phyloP scores from a whole-genome alignment of 2,797 vertebrate species.

The Malurus leucopterus region DNA sequence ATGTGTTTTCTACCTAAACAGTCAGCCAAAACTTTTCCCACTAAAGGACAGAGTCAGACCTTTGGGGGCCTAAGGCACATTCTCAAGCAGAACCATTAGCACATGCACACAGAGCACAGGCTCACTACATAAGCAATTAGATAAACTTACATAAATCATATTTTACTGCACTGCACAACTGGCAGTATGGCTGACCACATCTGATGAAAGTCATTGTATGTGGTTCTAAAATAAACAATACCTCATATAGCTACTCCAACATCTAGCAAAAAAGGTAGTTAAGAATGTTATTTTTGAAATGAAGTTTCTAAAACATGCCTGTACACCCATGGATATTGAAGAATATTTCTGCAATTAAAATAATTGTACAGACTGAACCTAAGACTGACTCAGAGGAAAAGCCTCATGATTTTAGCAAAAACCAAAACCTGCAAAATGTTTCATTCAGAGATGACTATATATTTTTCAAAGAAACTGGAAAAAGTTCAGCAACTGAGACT shows the following conservation, averaged over 20 bases:
- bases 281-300: neutral
- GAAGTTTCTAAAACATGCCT: neutral
- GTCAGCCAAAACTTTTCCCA: slow-evolving; percentile 1
- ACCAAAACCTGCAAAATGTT: neutral
- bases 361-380: neutral
- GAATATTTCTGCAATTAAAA: slow-evolving; percentile 7
- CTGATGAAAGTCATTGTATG: neutral
- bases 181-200: neutral
- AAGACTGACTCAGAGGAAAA: neutral
- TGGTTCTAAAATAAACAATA: slow-evolving; percentile 24
- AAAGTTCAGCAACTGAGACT: neutral
- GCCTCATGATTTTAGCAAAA: neutral
- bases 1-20: neutral
- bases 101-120: neutral
- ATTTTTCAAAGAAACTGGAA: neutral
- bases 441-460: neutral
- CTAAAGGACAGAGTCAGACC: neutral
- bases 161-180: neutral
- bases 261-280: neutral
- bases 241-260: neutral
- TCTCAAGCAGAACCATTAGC: neutral
- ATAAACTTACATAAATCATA: neutral
- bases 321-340: neutral
- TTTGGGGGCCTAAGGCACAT: neutral
- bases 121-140: neutral